Base-by-base conservation (phyloP, 30 jellyfish, hydroid and myxozoan species). In the Euphysa ruthae region DNA sequence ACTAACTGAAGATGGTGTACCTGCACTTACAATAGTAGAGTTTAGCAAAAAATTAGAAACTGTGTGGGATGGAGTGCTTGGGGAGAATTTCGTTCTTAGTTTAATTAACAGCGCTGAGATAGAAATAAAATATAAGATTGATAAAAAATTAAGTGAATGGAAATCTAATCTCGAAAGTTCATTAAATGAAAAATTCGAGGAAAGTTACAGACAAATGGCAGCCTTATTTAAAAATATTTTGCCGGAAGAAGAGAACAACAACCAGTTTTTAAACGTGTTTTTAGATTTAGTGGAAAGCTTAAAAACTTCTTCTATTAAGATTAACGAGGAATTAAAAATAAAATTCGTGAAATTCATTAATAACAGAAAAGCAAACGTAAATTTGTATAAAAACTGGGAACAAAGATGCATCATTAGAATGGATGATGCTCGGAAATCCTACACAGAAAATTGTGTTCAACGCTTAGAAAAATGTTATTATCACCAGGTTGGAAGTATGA, bases 31-130 rank as follows among this genome's bases (percentile, higher is more conserved):
- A 35, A 56, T 56, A 6, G 7, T 6, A 12, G 12, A 56, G 27
- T 18, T 56, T 30, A 20, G 43, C 16, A 32, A 25, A 6, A 27
- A 18, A 43, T 16, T 56, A 21, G 32, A 30, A 6, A 24, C 3
- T 5, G 43, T 56, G 8, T 56, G 70, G 70, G 16, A 6, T 7
- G 14, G 70, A 6, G 56, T 56, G 22, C 32, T 56, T 18, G 20
- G 27, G 27, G 70, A 56, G 27, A 56, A 56, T 43, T 56, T 21
- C 27, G 70, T 56, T 8, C n/a, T 56, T 22, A 56, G 32, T n/a
- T 18, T 56, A 6, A 16, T 25, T 0, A 25, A 18, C 32, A 32
- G 24, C 16, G 70, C 70, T 0, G 27, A 56, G n/a, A 12, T 56
- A 20, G 56, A 56, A 56, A 43, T 32, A 0, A 35, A 30, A 18